These are phyloP conservation scores for Sisor rabdophorus DNA, from an alignment of 2,113 vertebrate genomes.

Conservation along the genomic window DNA sequence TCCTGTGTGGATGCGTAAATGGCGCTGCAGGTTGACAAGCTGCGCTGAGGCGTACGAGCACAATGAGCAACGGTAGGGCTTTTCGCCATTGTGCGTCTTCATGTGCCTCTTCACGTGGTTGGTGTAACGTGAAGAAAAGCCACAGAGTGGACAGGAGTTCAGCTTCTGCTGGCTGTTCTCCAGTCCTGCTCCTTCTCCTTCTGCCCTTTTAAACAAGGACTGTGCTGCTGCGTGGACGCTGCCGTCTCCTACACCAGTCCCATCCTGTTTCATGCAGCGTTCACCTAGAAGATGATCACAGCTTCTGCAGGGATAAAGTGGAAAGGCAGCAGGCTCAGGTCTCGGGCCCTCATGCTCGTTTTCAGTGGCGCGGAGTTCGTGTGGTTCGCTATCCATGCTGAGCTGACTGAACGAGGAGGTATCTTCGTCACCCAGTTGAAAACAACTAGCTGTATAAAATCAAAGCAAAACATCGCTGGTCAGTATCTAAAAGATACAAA, in stretches of 20 bases:
- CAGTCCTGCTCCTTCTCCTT: constrained; percentile 49
- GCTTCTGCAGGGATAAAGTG: constrained; percentile 76
- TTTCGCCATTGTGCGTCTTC: constrained; percentile 98
- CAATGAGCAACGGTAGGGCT: constrained; percentile 88
- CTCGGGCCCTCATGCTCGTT: constrained; percentile 63
- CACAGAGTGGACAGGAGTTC: constrained; percentile 87
- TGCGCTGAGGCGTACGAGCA: constrained; percentile 92
- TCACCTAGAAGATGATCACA: constrained; percentile 79
- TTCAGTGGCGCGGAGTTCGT: constrained; percentile 70
- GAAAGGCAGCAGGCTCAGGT: constrained; percentile 61
- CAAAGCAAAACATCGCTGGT: constrained; percentile 14
- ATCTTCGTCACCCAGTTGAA: constrained; percentile 84
- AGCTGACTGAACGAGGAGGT: constrained; percentile 79
- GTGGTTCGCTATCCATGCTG: constrained; percentile 83
- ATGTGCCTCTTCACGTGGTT: constrained; percentile 97
- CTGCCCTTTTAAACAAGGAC: constrained; percentile 39
- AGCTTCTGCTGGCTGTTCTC: constrained; percentile 70
- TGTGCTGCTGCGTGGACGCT: constrained; percentile 37
- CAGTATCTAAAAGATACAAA: constrained; percentile 12
- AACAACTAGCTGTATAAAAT: constrained; percentile 78
- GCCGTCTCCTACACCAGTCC: constrained; percentile 54
- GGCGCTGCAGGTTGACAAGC: constrained; percentile 94
- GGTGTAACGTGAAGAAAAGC: constrained; percentile 93
- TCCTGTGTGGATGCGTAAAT: constrained; percentile 93
- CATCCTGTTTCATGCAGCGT: constrained; percentile 68